These are phyloP conservation scores for Psilopogon haemacephalus DNA, from an alignment of 2,113 vertebrate species.

Conservation along the genomic window DNA sequence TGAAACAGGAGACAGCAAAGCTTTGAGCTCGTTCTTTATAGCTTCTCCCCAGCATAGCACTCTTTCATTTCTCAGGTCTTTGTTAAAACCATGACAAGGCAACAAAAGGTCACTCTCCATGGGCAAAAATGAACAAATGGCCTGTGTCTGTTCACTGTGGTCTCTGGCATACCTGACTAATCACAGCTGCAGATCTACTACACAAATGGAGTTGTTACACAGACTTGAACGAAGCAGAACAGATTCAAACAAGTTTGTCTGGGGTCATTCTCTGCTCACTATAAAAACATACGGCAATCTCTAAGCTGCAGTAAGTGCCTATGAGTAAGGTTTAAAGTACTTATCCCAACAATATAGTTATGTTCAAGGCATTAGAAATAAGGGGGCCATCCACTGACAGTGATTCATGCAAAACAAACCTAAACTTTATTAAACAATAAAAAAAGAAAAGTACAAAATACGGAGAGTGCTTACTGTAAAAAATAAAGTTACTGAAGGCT, in stretches of 20 bases:
- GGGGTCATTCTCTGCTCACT: slow-evolving; percentile 24
- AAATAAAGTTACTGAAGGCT: slow-evolving; percentile 65
- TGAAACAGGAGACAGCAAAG: slow-evolving; percentile 36
- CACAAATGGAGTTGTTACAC: slow-evolving; percentile 33
- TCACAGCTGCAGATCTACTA: slow-evolving; percentile 32
- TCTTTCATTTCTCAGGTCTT: not conserved
- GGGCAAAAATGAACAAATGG: not conserved
- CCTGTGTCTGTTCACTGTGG: not conserved
- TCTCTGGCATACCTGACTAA: slow-evolving; percentile 15
- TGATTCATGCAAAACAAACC: slow-evolving; percentile 74
- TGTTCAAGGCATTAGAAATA: slow-evolving; percentile 68
- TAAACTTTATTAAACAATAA: slow-evolving; percentile 68
- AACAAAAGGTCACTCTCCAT: not conserved
- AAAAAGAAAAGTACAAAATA: slow-evolving; percentile 45
- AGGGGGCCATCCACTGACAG: slow-evolving; percentile 67
- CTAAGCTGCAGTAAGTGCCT: slow-evolving; percentile 71
- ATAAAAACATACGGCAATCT: slow-evolving; percentile 4
- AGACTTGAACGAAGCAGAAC: slow-evolving; percentile 28
- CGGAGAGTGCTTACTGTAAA: slow-evolving; percentile 67
- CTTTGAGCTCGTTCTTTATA: not conserved
- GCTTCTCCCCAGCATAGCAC: not conserved
- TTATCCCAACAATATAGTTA: slow-evolving; percentile 56
- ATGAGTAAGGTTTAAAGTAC: slow-evolving; percentile 65
- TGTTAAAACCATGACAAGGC: not conserved
- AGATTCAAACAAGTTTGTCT: not conserved